These are phyloP conservation scores for Heliconius charithonia DNA, from an alignment of 2,888 invertebrate genomes.

Conservation along the genomic window DNA sequence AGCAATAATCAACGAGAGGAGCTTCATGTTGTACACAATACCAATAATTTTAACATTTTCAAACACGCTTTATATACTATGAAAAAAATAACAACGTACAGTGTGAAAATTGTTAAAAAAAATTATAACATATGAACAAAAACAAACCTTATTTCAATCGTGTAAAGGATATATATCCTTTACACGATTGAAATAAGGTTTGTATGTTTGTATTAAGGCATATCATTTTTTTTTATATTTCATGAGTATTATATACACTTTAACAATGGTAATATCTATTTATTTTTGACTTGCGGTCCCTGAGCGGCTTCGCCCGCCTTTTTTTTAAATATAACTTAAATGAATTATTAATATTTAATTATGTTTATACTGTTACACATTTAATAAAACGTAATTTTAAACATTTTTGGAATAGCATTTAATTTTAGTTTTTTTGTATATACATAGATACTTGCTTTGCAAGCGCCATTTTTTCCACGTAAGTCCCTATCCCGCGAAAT, in stretches of 20 bases:
- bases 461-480: too few relatives aligned
- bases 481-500: too few relatives aligned
- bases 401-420: too few relatives aligned
- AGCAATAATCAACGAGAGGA: slow-evolving; percentile 61
- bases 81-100: neutral
- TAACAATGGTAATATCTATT: neutral
- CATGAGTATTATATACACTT: neutral
- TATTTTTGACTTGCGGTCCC: too few relatives aligned
- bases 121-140: neutral
- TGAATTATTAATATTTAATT: too few relatives aligned
- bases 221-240: neutral
- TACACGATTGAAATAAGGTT: neutral
- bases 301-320: too few relatives aligned
- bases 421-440: too few relatives aligned
- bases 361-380: too few relatives aligned
- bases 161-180: neutral
- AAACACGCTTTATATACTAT: neutral
- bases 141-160: neutral
- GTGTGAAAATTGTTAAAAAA: neutral
- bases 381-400: too few relatives aligned
- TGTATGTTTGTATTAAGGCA: neutral
- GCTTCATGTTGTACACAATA: slow-evolving; percentile 59
- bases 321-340: too few relatives aligned
- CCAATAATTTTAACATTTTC: neutral
- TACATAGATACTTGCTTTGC: too few relatives aligned